Percentiles rank a stretch among this genome's conserved stretches.
phyloP scores from a whole-genome alignment of 2,113 vertebrate genomes.

The Hemibagrus wyckioides region DNA sequence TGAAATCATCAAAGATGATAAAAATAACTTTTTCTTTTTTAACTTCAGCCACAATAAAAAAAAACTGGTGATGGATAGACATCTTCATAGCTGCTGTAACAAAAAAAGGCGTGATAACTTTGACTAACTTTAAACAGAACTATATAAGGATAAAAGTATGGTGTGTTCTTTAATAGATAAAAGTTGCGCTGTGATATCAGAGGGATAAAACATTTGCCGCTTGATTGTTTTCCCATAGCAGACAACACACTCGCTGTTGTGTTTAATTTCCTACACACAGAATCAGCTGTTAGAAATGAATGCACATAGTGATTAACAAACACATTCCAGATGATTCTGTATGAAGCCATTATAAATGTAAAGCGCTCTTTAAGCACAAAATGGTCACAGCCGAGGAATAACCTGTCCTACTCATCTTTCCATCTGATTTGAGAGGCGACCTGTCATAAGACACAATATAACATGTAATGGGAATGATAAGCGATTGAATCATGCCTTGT shows the following conservation, averaged over 20 bases:
- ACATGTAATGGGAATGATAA: conserved; percentile 6
- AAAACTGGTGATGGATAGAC: too few relatives aligned
- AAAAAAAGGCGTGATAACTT: neutral
- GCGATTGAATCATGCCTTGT: conserved; percentile 17
- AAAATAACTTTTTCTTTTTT: neutral
- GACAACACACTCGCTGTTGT: neutral
- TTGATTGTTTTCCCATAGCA: neutral
- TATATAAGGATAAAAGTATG: neutral
- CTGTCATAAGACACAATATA: neutral
- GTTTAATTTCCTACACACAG: neutral
- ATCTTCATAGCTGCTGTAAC: neutral
- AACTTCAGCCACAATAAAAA: too few relatives aligned
- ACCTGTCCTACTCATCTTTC: neutral
- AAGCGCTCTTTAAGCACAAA: neutral
- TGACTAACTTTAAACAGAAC: neutral
- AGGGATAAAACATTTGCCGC: neutral
- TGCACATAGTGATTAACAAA: neutral
- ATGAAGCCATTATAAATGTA: neutral
- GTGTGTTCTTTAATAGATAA: neutral
- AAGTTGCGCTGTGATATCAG: neutral
- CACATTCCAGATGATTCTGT: too few relatives aligned
- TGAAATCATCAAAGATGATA: neutral
- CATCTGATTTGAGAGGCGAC: neutral
- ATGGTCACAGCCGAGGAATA: neutral
- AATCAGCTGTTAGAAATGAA: neutral